Conservation (phyloP, 2,888 invertebrate species). For the Thera britannica region DNA sequence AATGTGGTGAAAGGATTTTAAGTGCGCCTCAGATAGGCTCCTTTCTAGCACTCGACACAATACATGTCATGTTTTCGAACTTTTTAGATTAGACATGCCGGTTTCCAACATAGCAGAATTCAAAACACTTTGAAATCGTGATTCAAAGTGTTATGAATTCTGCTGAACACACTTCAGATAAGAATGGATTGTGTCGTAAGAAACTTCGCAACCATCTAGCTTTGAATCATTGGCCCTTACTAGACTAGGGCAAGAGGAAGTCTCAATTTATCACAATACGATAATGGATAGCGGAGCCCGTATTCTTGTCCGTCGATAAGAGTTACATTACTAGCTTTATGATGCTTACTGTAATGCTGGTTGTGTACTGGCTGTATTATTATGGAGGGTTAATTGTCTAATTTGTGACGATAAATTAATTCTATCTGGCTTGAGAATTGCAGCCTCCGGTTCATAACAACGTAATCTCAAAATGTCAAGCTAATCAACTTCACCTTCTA, state of each 20-base stretch:
- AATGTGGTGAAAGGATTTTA: too few species aligned
- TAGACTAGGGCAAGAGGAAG: slow-evolving; percentile 62
- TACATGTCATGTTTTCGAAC: too few species aligned
- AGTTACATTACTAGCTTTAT: slow-evolving; percentile 21
- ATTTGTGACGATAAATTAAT: not conserved
- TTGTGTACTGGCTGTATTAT: slow-evolving; percentile 11
- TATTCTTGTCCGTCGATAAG: slow-evolving; percentile 44
- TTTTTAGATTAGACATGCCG: too few species aligned
- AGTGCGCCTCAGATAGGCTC: too few species aligned
- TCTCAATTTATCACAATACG: slow-evolving; percentile 67
- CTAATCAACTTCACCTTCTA: too few species aligned
- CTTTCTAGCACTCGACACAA: too few species aligned
- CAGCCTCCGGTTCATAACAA: too few species aligned
- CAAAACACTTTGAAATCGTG: too few species aligned
- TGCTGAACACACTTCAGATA: not conserved
- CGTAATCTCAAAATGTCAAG: too few species aligned
- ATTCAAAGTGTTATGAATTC: not conserved
- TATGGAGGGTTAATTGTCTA: not conserved
- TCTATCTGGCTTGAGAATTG: too few species aligned
- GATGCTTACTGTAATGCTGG: slow-evolving; percentile 18
- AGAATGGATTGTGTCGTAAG: slow-evolving; percentile 12
- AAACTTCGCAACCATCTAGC: slow-evolving; percentile 2
- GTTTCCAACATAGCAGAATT: too few species aligned
- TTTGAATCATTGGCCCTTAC: slow-evolving; percentile 30
- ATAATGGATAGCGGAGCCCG: slow-evolving; percentile 57